phyloP scores from a whole-genome alignment of 2,113 vertebrate genomes.

The Plecotus auritus region DNA sequence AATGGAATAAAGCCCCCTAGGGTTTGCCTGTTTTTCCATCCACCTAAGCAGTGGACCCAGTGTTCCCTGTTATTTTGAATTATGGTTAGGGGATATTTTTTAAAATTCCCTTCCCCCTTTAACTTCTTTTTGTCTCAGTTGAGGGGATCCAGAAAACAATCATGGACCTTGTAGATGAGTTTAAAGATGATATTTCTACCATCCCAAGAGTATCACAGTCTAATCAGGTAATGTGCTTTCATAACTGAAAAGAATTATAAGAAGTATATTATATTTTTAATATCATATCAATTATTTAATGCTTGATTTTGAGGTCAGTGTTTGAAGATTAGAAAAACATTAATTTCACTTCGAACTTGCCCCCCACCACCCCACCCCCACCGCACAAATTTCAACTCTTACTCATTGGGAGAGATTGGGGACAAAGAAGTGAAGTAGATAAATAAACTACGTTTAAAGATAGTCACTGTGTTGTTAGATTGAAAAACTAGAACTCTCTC shows the following conservation, averaged over 20 bases:
- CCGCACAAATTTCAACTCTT: background rate
- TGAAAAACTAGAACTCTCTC: constrained; percentile 26
- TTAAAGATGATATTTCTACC: constrained; percentile 72
- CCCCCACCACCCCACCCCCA: too few species aligned
- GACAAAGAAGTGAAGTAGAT: background rate
- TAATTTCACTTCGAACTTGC: background rate
- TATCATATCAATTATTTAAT: constrained; percentile 41
- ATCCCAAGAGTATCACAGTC: constrained; percentile 64
- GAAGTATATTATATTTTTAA: background rate
- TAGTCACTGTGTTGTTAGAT: background rate
- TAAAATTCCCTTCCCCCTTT: background rate
- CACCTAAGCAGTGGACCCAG: background rate
- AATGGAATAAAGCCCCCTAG: background rate
- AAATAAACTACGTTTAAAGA: constrained; percentile 12
- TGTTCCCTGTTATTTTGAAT: background rate
- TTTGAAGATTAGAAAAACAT: background rate
- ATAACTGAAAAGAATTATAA: background rate
- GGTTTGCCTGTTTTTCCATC: background rate
- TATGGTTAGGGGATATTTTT: background rate
- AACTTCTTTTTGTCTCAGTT: constrained; percentile 54
- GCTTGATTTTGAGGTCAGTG: constrained; percentile 21
- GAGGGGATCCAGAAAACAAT: constrained; percentile 69
- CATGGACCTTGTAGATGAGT: constrained; percentile 73
- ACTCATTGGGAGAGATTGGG: background rate
- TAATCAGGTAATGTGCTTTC: constrained; percentile 58